Percentiles rank a stretch among this genome's conserved stretches.
Evolutionary conservation across 2,113 vertebrate genomes (phyloP).

Genomic region (Pyrgilauda ruficollis): DNA sequence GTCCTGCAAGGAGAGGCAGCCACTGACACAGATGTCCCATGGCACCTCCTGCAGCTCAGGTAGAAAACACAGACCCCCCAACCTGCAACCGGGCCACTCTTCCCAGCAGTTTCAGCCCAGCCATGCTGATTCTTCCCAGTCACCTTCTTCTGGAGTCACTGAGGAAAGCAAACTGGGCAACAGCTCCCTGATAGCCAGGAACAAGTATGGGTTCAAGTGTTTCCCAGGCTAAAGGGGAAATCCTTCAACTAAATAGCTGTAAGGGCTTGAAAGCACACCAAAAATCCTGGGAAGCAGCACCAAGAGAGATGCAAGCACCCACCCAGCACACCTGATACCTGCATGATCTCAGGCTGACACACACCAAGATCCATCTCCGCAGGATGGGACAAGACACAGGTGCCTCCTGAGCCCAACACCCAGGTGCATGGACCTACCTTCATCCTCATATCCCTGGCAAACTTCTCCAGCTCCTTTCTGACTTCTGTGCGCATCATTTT

Average conservation of each 20-base stretch:
- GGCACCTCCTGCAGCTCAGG: background rate
- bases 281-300: background rate
- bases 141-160: background rate
- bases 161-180: background rate
- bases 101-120: background rate
- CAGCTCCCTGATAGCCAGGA: background rate
- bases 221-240: background rate
- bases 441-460: slow-evolving; percentile 95
- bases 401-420: background rate
- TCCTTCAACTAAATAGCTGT: background rate
- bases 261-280: background rate
- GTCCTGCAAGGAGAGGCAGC: background rate
- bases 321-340: background rate
- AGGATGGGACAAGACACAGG: background rate
- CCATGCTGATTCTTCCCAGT: background rate
- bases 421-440: slow-evolving; percentile 72
- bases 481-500: slow-evolving; percentile 86
- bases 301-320: rapidly evolving
- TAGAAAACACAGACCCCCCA: background rate
- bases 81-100: rapidly evolving
- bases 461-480: slow-evolving; percentile 93
- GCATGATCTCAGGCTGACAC: background rate
- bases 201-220: background rate
- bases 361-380: background rate
- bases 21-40: background rate